These are phyloP conservation scores for Drosophila niveifrons DNA, from an alignment of 2,888 invertebrate species.

Conservation along the genomic window DNA sequence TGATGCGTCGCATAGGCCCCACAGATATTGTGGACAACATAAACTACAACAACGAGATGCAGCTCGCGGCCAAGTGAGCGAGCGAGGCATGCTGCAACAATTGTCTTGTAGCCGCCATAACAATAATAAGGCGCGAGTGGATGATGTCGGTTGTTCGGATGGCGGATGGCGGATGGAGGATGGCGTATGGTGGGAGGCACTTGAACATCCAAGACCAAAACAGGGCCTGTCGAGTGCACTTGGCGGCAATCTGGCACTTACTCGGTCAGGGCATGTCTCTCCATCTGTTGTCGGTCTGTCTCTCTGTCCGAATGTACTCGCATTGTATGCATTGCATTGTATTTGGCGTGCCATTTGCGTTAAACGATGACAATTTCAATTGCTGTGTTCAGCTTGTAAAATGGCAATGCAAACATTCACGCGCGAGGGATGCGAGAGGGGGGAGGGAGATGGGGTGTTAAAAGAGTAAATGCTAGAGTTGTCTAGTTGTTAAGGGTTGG, in stretches of 20 bases:
- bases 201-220: constrained; percentile 32
- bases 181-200: constrained; percentile 5
- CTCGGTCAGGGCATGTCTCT: constrained; percentile 24
- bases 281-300: constrained; percentile 8
- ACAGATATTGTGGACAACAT: constrained; percentile 3
- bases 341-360: constrained; percentile 55
- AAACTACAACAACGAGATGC: constrained; percentile 27
- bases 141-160: not conserved
- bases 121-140: constrained; percentile 45
- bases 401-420: constrained; percentile 47
- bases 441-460: not conserved
- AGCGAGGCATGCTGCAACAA: constrained; percentile 36
- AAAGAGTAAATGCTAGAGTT: constrained; percentile 25
- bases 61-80: constrained; percentile 12
- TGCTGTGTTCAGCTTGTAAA: constrained; percentile 51
- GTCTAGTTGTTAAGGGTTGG: constrained; percentile 42
- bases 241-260: constrained; percentile 26
- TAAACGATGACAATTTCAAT: constrained; percentile 70
- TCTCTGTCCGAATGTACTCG: constrained; percentile 9
- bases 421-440: no score
- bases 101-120: constrained; percentile 42
- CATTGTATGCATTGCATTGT: constrained; percentile 61
- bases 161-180: not conserved
- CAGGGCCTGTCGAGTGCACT: constrained; percentile 31
- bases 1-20: constrained; percentile 3